Evolutionary conservation across 2,797 vertebrate genomes (phyloP).

Genomic region (Cottoperca gobio): DNA sequence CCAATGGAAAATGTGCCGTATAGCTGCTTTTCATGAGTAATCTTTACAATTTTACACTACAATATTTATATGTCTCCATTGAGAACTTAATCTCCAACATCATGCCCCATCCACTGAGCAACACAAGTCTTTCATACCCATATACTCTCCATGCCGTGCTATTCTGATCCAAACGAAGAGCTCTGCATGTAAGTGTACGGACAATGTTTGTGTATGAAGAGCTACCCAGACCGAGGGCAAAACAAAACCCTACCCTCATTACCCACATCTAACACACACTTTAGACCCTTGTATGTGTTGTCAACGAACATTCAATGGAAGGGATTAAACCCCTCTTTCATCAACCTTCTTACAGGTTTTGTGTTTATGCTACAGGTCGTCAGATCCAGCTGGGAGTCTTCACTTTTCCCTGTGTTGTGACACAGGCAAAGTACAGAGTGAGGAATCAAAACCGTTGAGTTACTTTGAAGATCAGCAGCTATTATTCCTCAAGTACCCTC

Average conservation of each 20-base stretch:
- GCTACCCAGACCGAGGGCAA: slow-evolving; percentile 38
- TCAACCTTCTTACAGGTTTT: slow-evolving; percentile 74
- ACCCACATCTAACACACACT: slow-evolving; percentile 77
- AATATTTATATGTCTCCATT: background rate
- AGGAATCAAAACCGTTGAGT: slow-evolving; percentile 58
- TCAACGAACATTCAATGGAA: slow-evolving; percentile 62
- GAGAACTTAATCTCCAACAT: background rate
- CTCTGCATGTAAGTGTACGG: slow-evolving; percentile 46
- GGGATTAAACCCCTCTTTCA: slow-evolving; percentile 81
- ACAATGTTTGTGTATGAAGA: slow-evolving; percentile 55
- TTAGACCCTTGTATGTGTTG: slow-evolving; percentile 65
- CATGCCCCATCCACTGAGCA: slow-evolving; percentile 1
- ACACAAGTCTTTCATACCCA: slow-evolving; percentile 8
- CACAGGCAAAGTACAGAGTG: slow-evolving; percentile 62
- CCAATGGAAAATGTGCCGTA: background rate
- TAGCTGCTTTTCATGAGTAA: background rate
- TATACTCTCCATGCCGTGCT: slow-evolving; percentile 23
- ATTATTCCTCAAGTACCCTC: slow-evolving; percentile 72
- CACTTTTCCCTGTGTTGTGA: slow-evolving; percentile 73
- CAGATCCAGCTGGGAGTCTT: slow-evolving; percentile 77
- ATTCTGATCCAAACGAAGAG: slow-evolving; percentile 38
- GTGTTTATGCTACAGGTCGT: slow-evolving; percentile 72
- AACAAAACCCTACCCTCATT: slow-evolving; percentile 76
- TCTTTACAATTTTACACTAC: background rate
- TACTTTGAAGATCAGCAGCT: slow-evolving; percentile 74